Percentiles rank a stretch among this genome's conserved stretches.
These are phyloP conservation scores for Drosophila busckii DNA, from an alignment of 1,140 invertebrate genomes.

Conservation along the genomic window DNA sequence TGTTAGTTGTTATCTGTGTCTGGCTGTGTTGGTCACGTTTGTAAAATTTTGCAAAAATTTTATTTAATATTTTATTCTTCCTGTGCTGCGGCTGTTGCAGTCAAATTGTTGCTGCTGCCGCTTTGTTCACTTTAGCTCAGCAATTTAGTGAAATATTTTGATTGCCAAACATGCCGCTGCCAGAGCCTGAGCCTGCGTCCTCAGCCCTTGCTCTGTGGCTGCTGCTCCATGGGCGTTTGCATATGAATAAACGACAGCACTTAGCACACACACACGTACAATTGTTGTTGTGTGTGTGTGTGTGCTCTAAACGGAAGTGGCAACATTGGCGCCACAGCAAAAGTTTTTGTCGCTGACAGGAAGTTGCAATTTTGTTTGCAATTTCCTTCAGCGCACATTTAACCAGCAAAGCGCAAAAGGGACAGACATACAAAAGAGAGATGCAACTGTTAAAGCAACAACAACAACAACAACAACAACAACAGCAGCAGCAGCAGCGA, in stretches of 20 bases:
- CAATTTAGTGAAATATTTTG: constrained; percentile 76
- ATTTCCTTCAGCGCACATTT: constrained; percentile 73
- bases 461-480: constrained; percentile 17
- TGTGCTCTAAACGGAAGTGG: constrained; percentile 65
- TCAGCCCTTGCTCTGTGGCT: constrained; percentile 22
- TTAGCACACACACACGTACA: constrained; percentile 37
- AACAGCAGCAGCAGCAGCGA: neutral
- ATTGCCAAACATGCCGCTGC: constrained; percentile 62
- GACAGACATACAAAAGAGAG: neutral
- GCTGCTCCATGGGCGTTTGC: constrained; percentile 49
- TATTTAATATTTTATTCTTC: constrained; percentile 72
- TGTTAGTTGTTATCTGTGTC: constrained; percentile 1
- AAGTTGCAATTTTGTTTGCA: constrained; percentile 77
- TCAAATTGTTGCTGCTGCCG: constrained; percentile 18
- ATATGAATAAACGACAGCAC: constrained; percentile 74
- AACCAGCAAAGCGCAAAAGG: constrained; percentile 6
- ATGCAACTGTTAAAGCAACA: constrained; percentile 27
- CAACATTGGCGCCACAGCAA: constrained; percentile 74
- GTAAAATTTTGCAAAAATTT: constrained; percentile 55
- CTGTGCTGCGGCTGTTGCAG: constrained; percentile 32
- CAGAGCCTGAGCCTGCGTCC: no score
- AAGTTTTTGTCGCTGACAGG: constrained; percentile 76
- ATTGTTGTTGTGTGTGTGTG: constrained; percentile 4
- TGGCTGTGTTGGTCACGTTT: constrained; percentile 70
- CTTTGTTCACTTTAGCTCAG: constrained; percentile 39